Conservation (phyloP, 1,140 invertebrate species). For the Ylistrum balloti region DNA sequence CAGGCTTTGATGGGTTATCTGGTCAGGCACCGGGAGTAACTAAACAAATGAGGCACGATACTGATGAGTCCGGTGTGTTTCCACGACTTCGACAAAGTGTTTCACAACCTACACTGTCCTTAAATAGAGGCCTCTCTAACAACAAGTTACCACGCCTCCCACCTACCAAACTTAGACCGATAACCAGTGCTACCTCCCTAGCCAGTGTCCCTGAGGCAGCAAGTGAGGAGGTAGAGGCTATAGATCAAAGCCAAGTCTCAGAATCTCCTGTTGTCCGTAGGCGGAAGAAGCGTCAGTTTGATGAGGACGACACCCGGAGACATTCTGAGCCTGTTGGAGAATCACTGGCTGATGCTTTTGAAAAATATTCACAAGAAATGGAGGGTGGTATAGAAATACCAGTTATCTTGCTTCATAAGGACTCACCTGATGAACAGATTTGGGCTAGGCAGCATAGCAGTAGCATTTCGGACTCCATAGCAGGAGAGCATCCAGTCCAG, state of each 20-base stretch:
- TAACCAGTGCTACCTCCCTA: conserved; percentile 73
- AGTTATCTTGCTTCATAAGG: not conserved
- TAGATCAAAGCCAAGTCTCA: conserved; percentile 47
- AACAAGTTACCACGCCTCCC: not conserved
- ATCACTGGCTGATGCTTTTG: conserved; percentile 64
- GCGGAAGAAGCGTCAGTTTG: conserved; percentile 55
- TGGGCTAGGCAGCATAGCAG: not conserved
- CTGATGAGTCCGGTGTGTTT: not conserved
- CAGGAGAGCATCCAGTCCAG: not conserved
- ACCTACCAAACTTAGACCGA: conserved; percentile 57
- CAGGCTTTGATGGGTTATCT: not conserved
- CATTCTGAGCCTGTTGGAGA: conserved; percentile 72
- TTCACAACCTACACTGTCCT: not conserved
- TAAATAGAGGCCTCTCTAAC: not conserved
- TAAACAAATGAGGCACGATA: not conserved
- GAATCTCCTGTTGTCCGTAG: conserved; percentile 61
- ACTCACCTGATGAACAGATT: not conserved
- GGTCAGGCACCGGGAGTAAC: conserved; percentile 36
- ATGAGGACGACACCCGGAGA: conserved; percentile 62
- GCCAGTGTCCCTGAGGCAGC: conserved; percentile 79
- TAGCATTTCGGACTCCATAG: not conserved
- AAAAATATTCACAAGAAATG: conserved; percentile 66
- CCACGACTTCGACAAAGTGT: not conserved
- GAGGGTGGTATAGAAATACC: conserved; percentile 46
- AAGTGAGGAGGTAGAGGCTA: conserved; percentile 69